phyloP scores from a whole-genome alignment of 2,888 invertebrate genomes.

The Drosophila prostipennis region DNA sequence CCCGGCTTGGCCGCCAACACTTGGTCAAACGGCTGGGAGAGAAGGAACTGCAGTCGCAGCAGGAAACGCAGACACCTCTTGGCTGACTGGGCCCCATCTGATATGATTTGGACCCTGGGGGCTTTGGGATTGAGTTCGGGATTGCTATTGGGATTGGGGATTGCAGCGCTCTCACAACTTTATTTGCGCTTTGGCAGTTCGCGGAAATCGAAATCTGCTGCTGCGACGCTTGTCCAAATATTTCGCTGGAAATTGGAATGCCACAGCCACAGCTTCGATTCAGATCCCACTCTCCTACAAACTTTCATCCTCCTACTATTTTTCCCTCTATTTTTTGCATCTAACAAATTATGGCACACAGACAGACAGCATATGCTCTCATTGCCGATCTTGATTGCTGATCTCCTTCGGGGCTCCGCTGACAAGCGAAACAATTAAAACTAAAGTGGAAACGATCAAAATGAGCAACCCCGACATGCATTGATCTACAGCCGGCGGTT shows the following conservation, averaged over 20 bases:
- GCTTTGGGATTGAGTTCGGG: conserved; percentile 5
- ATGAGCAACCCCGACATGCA: conserved; percentile 60
- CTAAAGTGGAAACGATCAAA: conserved; percentile 83
- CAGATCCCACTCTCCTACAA: background rate
- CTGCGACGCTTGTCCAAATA: conserved; percentile 54
- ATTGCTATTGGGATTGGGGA: background rate
- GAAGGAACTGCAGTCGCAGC: conserved; percentile 58
- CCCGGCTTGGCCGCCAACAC: conserved; percentile 29
- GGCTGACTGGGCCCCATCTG: conserved; percentile 57
- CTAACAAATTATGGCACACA: conserved; percentile 62
- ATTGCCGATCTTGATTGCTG: conserved; percentile 26
- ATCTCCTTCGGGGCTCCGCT: conserved; percentile 45
- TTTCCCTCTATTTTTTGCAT: conserved; percentile 9
- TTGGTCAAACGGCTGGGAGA: conserved; percentile 7
- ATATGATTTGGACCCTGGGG: conserved; percentile 53
- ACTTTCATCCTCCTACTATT: conserved; percentile 12
- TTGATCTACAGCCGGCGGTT: conserved; percentile 55
- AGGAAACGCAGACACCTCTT: conserved; percentile 56
- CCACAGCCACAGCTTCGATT: conserved; percentile 31
- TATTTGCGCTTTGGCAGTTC: conserved; percentile 69
- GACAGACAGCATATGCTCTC: conserved; percentile 44
- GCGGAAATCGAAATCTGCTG: conserved; percentile 58
- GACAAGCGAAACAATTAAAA: conserved; percentile 81
- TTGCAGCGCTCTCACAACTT: conserved; percentile 67
- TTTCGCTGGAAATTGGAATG: conserved; percentile 74